Evolutionary conservation across 2,888 invertebrate genomes (phyloP).

Genomic region (Mythimna pallens): DNA sequence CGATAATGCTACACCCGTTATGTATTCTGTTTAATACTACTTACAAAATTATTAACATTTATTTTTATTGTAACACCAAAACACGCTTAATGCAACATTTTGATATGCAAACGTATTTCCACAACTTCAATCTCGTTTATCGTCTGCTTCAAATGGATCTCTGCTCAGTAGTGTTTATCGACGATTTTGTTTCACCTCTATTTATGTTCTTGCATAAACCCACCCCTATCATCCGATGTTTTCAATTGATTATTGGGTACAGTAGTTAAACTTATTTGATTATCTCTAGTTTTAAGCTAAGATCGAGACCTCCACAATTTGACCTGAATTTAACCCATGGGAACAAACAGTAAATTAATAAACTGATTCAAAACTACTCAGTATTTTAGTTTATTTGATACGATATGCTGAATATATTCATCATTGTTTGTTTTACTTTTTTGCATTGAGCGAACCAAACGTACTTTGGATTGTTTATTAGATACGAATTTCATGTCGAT

Average conservation of each 20-base stretch:
- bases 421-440: slow-evolving; percentile 5
- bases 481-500: neutral
- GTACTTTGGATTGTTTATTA: neutral
- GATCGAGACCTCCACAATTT: slow-evolving; percentile 60
- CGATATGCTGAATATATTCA: slow-evolving; percentile 7
- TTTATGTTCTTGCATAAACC: slow-evolving; percentile 82
- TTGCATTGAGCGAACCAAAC: neutral
- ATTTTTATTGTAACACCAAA: slow-evolving; percentile 48
- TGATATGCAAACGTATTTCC: slow-evolving; percentile 30
- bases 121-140: slow-evolving; percentile 27
- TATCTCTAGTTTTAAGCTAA: slow-evolving; percentile 71
- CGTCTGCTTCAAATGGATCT: slow-evolving; percentile 75
- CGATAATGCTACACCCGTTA: slow-evolving; percentile 57
- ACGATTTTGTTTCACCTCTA: slow-evolving; percentile 59
- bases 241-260: slow-evolving; percentile 61
- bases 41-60: slow-evolving; percentile 53
- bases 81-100: slow-evolving; percentile 58
- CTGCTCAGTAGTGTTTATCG: slow-evolving; percentile 77
- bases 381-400: slow-evolving; percentile 52
- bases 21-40: slow-evolving; percentile 54
- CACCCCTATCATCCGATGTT: slow-evolving; percentile 80
- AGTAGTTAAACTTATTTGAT: slow-evolving; percentile 66
- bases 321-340: slow-evolving; percentile 53
- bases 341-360: slow-evolving; percentile 57
- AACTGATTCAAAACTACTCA: slow-evolving; percentile 58